These are phyloP conservation scores for Turritopsis rubra DNA, from an alignment of 30 jellyfish, hydroid and myxozoan genomes.

Conservation along the genomic window DNA sequence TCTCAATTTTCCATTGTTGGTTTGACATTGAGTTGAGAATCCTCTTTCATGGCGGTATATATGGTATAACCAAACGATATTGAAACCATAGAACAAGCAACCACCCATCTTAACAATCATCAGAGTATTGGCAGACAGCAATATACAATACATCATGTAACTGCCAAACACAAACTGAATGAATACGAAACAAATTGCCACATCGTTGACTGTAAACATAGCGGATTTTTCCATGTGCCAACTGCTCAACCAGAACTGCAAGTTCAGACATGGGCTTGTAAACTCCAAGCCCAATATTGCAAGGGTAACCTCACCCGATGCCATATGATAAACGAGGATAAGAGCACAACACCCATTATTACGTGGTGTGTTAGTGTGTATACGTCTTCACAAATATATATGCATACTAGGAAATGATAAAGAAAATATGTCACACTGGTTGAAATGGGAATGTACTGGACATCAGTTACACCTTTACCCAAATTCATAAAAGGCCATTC, in stretches of 20 bases:
- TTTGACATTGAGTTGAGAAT: too few species aligned
- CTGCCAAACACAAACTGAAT: constrained; percentile 57
- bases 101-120: constrained; percentile 50
- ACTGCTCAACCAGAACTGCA: constrained; percentile 49
- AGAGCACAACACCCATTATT: not conserved
- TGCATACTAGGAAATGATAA: constrained; percentile 52
- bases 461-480: constrained; percentile 41
- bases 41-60: too few species aligned
- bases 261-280: constrained; percentile 62
- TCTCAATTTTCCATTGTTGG: not conserved
- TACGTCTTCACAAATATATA: constrained; percentile 52
- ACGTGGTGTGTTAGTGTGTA: constrained; percentile 53
- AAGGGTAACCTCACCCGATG: constrained; percentile 44
- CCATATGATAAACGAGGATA: not conserved
- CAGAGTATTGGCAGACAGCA: constrained; percentile 35
- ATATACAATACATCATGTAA: constrained; percentile 32
- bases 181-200: constrained; percentile 39
- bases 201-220: constrained; percentile 45
- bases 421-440: constrained; percentile 55
- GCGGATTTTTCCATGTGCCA: constrained; percentile 24
- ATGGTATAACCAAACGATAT: constrained; percentile 54
- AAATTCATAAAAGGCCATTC: constrained; percentile 47
- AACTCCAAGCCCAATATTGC: constrained; percentile 80
- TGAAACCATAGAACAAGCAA: constrained; percentile 37
- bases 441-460: constrained; percentile 35